phyloP scores from a whole-genome alignment of 2,888 invertebrate species.

The Agrilus biguttatus region DNA sequence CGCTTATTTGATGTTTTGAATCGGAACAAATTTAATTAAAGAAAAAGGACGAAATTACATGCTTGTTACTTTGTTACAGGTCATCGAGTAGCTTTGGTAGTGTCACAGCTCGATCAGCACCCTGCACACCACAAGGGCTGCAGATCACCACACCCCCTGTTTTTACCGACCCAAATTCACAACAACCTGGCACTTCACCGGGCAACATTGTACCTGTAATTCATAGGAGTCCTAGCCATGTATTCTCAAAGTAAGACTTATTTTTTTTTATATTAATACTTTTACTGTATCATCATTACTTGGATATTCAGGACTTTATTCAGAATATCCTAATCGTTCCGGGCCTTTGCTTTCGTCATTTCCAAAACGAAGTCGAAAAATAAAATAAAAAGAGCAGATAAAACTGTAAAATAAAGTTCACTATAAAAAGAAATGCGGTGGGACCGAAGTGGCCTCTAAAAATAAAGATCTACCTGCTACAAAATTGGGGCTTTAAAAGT shows the following conservation, averaged over 20 bases:
- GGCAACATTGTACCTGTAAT: conserved; percentile 19
- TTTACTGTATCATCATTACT: neutral
- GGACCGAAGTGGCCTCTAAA: too few species aligned
- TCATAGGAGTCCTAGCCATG: conserved; percentile 27
- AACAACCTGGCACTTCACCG: conserved; percentile 24
- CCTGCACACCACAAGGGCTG: conserved; percentile 46
- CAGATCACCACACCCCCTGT: conserved; percentile 34
- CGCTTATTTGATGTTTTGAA: neutral
- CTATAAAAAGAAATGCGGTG: too few species aligned
- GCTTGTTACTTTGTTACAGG: conserved; percentile 29
- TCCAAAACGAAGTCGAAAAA: too few species aligned
- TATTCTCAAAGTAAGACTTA: conserved; percentile 26
- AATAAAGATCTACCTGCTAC: too few species aligned
- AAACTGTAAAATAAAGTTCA: too few species aligned
- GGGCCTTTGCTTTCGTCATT: neutral
- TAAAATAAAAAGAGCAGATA: too few species aligned
- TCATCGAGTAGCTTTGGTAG: conserved; percentile 47
- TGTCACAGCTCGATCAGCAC: conserved; percentile 51
- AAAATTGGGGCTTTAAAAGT: too few species aligned
- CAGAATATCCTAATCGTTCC: too few species aligned
- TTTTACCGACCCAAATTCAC: conserved; percentile 16
- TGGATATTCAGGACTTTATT: too few species aligned
- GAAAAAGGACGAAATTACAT: neutral
- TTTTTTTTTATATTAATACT: neutral
- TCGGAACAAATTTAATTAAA: neutral